Base-by-base conservation (phyloP, 2,888 invertebrate genomes). In the Phortica magna region DNA sequence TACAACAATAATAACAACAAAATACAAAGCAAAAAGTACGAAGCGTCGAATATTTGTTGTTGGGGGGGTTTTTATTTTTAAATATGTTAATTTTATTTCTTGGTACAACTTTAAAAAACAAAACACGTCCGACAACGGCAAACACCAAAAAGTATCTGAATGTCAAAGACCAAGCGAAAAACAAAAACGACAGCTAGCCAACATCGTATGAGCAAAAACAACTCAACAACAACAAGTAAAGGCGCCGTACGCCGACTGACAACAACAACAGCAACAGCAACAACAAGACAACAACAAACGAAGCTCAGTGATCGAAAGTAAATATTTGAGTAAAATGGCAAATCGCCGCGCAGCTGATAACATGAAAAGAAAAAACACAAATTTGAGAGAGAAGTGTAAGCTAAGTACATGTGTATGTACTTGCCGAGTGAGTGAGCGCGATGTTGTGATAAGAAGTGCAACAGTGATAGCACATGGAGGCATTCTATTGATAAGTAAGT, bases 61-160 rank as follows among this genome's bases (percentile, higher is more conserved):
- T 31, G 31, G 5, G 61, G 22, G 19, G 19, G 4, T 55, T 17
- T 55, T 61, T 17, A 5, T 61, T 22, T 22, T 19, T 22, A 7
- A 9, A 17, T 61, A 7, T 6, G 17, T 61, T 9, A 61, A 61
- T 17, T 19, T 22, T 22, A 10, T 48, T 48, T 14, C 41, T 67
- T 14, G 67, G 5, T 5, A 14, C 31, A 67, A 65, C 7, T 7
- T 12, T 6, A 65, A 31, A 65, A 73, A 73, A 64, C 72, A 78
- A 80, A 79, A 80, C 84, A 79, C 82, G 82, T 78, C 85, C 84
- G 86, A 81, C 70, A 80, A 79, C 78, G 74, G 68, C 88, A 65
- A 85, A 78, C 80, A 84, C 81, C 83, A 78, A 85, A 83, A 82
- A 81, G 84, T 83, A 79, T 88, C 87, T 86, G 88, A 83, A 83